Conservation (phyloP, 2,797 vertebrate genomes). For the Tenualosa thibaudeaui region DNA sequence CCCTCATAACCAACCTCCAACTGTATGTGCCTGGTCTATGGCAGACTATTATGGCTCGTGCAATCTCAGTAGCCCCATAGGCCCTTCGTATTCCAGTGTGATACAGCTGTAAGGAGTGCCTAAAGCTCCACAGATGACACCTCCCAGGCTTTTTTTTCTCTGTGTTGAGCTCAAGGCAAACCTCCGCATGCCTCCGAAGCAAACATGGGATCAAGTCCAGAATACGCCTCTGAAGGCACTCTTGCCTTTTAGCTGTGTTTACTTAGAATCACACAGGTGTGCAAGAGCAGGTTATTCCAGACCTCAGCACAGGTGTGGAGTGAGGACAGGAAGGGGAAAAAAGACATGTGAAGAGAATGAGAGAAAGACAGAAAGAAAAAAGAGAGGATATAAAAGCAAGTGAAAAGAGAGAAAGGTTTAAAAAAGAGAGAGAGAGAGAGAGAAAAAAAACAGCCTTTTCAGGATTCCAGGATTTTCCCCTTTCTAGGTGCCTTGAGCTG, state of each 20-base stretch:
- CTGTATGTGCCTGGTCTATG: not conserved
- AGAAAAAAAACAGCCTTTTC: not conserved
- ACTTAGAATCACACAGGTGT: not conserved
- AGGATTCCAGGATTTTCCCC: not conserved
- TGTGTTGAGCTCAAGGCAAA: not conserved
- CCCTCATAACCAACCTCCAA: not conserved
- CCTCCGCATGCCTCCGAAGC: constrained; percentile 24
- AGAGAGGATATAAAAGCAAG: not conserved
- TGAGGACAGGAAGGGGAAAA: not conserved
- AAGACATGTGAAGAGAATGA: not conserved
- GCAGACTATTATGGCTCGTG: not conserved
- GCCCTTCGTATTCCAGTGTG: not conserved
- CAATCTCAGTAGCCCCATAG: not conserved
- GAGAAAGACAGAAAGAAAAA: not conserved
- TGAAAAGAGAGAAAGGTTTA: not conserved
- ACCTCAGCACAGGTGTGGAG: not conserved
- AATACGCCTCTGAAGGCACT: constrained; percentile 47
- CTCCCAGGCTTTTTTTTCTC: not conserved
- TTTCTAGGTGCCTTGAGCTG: not conserved
- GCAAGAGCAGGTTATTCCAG: not conserved
- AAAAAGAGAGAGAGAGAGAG: not conserved
- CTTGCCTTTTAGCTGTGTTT: not conserved
- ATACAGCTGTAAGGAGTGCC: not conserved
- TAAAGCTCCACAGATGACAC: not conserved
- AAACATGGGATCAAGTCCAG: constrained; percentile 64